Base-by-base conservation (phyloP, 2,888 invertebrate species). In the Metopia argyrocephala region DNA sequence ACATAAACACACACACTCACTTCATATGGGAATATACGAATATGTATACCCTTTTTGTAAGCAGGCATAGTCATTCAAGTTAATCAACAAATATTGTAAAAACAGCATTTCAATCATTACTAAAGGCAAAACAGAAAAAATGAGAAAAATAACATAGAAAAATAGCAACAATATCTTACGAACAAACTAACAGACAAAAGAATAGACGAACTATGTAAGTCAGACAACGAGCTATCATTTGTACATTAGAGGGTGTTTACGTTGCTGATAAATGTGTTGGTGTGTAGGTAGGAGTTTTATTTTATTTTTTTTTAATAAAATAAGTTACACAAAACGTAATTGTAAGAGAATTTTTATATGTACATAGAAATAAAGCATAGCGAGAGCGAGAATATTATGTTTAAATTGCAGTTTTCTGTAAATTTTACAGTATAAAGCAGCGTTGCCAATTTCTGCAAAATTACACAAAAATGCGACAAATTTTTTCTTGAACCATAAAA, bases 221-320 rank as follows among this genome's bases (percentile, higher is more conserved):
- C n/a, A n/a, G n/a, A 50, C 46, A 57, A 31, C 20, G 57, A 27
- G 28, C 28, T 54, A 52, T 38, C n/a, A 66, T 64, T 66, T 65
- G 57, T 52, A 76, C 62, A 76, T 79, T 76, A 71, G 76, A 79
- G 79, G 76, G 79, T 79, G 79, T 79, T 61, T 46, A 50, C 70
- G 23, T 48, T 56, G 3, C n/a, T 57, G 21, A 20, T 28, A 20
- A 7, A 15, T 21, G 9, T 50, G 23, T 18, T 46, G 31, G 5
- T 64, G 52, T 3, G 20, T 15, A 54, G 21, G 1, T 18, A 25
- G 1, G 23, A 56, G 15, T 46, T 21, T 66, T 73, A 7, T 27
- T 15, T 45, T 18, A n/a, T 2, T 61, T 61, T 18, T 64, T n/a
- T n/a, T n/a, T n/a, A n/a, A n/a, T n/a, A n/a, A n/a, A n/a, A n/a